Evolutionary conservation across 2,113 vertebrate genomes (phyloP).

Genomic region (Atlantisia rogersi): DNA sequence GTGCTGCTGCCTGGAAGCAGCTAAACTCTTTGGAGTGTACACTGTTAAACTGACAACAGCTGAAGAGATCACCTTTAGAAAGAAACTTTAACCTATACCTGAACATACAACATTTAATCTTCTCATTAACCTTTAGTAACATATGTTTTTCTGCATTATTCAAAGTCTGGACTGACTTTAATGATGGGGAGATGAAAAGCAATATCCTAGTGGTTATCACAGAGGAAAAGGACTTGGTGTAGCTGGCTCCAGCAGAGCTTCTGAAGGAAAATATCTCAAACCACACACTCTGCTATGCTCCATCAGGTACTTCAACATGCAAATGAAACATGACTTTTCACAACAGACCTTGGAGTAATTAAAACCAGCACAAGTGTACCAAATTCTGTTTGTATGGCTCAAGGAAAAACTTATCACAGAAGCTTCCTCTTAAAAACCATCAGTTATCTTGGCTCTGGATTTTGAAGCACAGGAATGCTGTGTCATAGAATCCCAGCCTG

Average conservation of each 20-base stretch:
- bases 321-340: neutral
- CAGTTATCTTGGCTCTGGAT: neutral
- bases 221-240: neutral
- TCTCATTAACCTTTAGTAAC: neutral
- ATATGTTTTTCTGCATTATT: neutral
- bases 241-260: neutral
- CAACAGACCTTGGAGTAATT: neutral
- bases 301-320: neutral
- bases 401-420: neutral
- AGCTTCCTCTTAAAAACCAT: neutral
- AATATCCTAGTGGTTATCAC: neutral
- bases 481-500: neutral
- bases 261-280: neutral
- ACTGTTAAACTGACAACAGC: neutral
- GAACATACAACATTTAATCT: neutral
- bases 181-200: neutral
- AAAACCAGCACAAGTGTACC: neutral
- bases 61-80: neutral
- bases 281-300: neutral
- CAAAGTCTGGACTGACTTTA: neutral
- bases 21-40: neutral
- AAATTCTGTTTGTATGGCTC: neutral
- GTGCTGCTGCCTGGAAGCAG: neutral
- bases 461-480: neutral
- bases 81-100: neutral